Base-by-base conservation (phyloP, 2,888 invertebrate genomes). In the Biston stratarius region DNA sequence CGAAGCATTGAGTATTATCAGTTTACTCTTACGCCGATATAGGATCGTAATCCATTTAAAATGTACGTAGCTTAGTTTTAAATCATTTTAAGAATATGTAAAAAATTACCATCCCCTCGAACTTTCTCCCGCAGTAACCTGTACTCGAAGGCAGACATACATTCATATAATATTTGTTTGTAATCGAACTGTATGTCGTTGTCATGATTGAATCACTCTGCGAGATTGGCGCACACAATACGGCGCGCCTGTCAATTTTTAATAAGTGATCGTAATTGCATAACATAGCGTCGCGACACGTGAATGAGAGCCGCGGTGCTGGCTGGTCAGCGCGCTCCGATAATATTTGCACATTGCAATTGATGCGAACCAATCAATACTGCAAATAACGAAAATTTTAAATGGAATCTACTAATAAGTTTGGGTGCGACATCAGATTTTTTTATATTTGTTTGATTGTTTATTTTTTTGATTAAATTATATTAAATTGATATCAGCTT, bases 311-410 rank as follows among this genome's bases (percentile, higher is more conserved):
- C 24, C 38, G 47, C 57, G 56, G 57, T 80, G 80, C 83, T 85
- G 88, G 80, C 83, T 85, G 88, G 86, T 85, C 89, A 87, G 81
- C 84, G 87, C 80, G 83, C 83, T 82, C 80, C 75, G 88, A 92
- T 89, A 94, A 93, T 94, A 93, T 94, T 93, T 93, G 91, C 92
- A 91, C 91, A 90, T 90, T 90, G 86, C 89, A 90, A 94, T 92
- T 92, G 92, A 93, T 92, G 89, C 89, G 81, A 87, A 83, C 88
- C 91, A 93, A 94, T 94, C 94, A 92, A 92, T 92, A 90, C 88
- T 85, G 91, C 91, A 94, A 94, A 94, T 92, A 92, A 89, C 90
- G 88, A 88, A 90, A 89, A 88, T 87, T 83, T 87, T 87, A 83
- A 87, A 87, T 88, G 86, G 84, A 88, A 87, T 85, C 84, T 85